Base-by-base conservation (phyloP, 2,113 vertebrate genomes). In the Atlantisia rogersi region DNA sequence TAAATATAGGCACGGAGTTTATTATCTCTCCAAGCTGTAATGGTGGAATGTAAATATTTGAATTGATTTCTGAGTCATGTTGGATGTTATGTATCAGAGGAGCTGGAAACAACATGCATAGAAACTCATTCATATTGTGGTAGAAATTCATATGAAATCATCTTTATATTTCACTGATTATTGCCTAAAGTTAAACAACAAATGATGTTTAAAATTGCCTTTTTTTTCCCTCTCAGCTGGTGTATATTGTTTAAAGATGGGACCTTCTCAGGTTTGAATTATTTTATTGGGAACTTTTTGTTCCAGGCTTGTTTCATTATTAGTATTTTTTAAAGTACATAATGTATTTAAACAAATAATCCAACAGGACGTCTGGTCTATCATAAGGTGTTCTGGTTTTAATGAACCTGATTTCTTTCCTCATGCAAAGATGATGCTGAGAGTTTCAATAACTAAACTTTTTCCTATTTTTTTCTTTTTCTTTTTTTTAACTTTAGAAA, bases 21-120 rank as follows among this genome's bases (percentile, higher is more conserved):
- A 69, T 92, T 65, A 53, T 82, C 88, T 96, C 85, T 95, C 60
- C 37, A 50, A 55, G 69, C 90, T 85, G 71, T 90, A 90, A 88
- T 92, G 95, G 83, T 86, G 80, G 92, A 96, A 95, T 93, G 92
- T 86, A 96, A 97, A 96, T 96, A 95, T 96, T 97, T 95, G 88
- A 93, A 86, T 92, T 76, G 83, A 91, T 95, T 60, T 62, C 52
- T 90, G 93, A 94, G 58, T 91, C 79, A 42, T 4, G 1, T 82
- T 90, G 79, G 56, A 62, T 82, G 48, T 92, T 86, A 4, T 3
- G 0, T 65, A 35, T 90, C 18, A 74, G 64, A 14, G 63, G 59
- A 52, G 42, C 65, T 90, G 42, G 67, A 82, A 86, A 46, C 28
- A 78, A 88, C 79, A n/a, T n/a, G 11, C 79, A 37, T 62, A 44